phyloP scores from a whole-genome alignment of 2,888 invertebrate species.

The Alloscopus bannaensis region DNA sequence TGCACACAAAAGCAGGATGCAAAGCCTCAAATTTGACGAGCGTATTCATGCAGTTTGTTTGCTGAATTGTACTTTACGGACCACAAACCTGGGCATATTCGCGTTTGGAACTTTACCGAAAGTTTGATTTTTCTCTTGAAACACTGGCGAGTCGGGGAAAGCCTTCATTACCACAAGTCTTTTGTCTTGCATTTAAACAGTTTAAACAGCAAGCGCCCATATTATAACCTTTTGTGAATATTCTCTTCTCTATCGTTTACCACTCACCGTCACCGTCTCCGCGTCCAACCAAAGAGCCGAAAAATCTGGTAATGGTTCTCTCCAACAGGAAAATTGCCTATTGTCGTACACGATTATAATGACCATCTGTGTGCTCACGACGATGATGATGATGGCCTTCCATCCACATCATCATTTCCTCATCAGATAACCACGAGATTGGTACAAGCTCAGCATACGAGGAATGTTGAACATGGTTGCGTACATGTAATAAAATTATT shows the following conservation, averaged over 20 bases:
- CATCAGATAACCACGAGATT: conserved; percentile 29
- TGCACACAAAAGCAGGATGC: too few relatives aligned
- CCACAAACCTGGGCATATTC: too few relatives aligned
- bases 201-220: too few relatives aligned
- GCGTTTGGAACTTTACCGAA: too few relatives aligned
- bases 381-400: too few relatives aligned
- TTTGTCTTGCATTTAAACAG: too few relatives aligned
- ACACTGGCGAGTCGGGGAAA: too few relatives aligned
- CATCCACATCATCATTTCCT: neutral
- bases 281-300: conserved; percentile 33
- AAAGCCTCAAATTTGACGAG: too few relatives aligned
- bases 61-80: too few relatives aligned
- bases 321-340: conserved; percentile 57
- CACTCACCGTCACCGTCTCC: neutral
- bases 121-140: too few relatives aligned
- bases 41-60: too few relatives aligned
- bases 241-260: neutral
- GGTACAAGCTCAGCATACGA: conserved; percentile 4
- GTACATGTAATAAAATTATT: conserved; percentile 44
- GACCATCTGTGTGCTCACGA: conserved; percentile 25
- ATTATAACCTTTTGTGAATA: neutral
- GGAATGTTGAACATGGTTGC: conserved; percentile 19
- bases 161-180: too few relatives aligned
- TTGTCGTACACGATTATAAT: conserved; percentile 37
- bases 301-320: conserved; percentile 36